phyloP scores from a whole-genome alignment of 2,797 vertebrate species.

The Trichosurus vulpecula region DNA sequence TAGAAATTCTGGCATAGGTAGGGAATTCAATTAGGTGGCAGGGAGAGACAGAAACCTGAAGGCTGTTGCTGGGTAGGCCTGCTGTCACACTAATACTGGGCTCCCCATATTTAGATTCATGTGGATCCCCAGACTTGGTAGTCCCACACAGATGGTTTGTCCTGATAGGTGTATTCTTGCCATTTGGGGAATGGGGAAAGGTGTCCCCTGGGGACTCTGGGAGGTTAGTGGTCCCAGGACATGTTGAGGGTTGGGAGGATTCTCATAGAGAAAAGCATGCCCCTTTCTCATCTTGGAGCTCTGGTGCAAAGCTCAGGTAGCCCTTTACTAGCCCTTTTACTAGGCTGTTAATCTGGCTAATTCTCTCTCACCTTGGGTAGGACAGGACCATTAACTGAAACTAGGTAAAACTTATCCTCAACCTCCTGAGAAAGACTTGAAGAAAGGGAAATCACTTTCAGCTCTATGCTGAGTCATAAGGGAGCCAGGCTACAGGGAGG shows the following conservation, averaged over 20 bases:
- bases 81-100: neutral
- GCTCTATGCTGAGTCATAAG: neutral
- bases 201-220: neutral
- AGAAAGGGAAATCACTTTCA: neutral
- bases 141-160: neutral
- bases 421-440: neutral
- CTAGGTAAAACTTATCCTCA: neutral
- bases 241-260: neutral
- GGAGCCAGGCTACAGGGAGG: neutral
- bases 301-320: neutral
- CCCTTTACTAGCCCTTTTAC: neutral
- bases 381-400: neutral
- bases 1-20: neutral
- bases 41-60: neutral
- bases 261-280: neutral
- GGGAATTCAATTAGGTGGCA: neutral
- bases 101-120: neutral
- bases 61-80: neutral
- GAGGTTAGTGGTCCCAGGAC: neutral
- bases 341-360: neutral
- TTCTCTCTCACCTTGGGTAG: neutral
- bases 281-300: neutral
- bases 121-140: neutral
- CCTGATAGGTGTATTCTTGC: neutral
- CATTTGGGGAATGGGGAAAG: neutral